phyloP scores from a whole-genome alignment of 2,113 vertebrate genomes.

The Falcunculus frontatus region DNA sequence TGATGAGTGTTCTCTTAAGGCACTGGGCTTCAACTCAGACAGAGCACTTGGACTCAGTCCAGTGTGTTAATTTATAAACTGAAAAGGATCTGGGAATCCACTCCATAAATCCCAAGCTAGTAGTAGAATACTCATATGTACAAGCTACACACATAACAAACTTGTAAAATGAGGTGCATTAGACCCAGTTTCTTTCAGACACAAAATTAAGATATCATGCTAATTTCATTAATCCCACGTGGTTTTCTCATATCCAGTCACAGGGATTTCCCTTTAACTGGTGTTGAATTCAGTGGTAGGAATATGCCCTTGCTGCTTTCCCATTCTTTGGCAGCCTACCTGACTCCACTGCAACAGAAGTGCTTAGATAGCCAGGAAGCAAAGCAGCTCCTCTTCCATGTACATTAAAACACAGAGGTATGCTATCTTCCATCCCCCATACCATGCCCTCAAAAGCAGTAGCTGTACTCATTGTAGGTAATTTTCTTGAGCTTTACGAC shows the following conservation, averaged over 20 bases:
- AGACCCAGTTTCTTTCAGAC: neutral
- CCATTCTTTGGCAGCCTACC: neutral
- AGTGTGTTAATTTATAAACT: neutral
- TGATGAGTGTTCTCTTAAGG: neutral
- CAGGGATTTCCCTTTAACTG: neutral
- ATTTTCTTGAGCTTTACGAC: neutral
- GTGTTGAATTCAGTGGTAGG: neutral
- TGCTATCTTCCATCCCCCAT: accelerated
- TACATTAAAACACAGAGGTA: neutral
- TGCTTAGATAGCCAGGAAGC: neutral
- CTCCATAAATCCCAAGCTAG: neutral
- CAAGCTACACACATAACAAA: neutral
- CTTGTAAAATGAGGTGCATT: neutral
- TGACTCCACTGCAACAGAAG: neutral
- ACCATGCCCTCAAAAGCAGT: neutral
- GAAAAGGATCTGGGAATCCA: neutral
- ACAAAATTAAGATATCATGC: neutral
- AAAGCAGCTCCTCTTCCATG: neutral
- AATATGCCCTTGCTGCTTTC: neutral
- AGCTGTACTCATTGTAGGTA: neutral
- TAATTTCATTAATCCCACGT: neutral
- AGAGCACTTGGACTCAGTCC: neutral
- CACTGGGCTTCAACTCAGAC: neutral
- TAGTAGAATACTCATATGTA: neutral
- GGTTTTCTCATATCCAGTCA: neutral